Evolutionary conservation across 2,797 vertebrate species (phyloP), one percentile per base, ranked within the genome.

Genomic region (Chaunax sp.): DNA sequence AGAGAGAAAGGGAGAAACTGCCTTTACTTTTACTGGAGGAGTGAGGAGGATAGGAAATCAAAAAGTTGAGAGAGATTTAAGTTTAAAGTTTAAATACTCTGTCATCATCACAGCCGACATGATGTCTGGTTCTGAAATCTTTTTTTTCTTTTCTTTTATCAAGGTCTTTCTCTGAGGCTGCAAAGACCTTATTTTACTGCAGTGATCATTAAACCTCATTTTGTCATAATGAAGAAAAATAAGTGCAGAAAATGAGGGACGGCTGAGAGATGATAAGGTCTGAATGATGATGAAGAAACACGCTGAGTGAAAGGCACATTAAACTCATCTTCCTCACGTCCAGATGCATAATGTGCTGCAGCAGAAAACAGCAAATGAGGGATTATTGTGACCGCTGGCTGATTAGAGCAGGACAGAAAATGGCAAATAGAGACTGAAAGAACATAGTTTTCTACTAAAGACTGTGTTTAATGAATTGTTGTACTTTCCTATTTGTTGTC

Each of bases 161-260:
- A 14, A 25, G 45, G 1, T 8, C 23, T 26, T 65, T 28, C 19
- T 28, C 41, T 67, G 19, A 9, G 46, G 22, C n/a, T n/a, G n/a
- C n/a, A n/a, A n/a, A n/a, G n/a, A n/a, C 38, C 59, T 73, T 49
- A 30, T 60, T 64, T 41, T 51, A 68, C 62, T 8, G 20, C 70
- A 13, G 18, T 5, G 5, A 30, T 64, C 69, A 68, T 76, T 64
- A 74, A 46, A 62, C 60, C 30, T 35, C 44, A 61, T 58, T 71
- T 35, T 37, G 7, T 69, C 19, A 38, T 66, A n/a, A n/a, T n/a
- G n/a, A n/a, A n/a, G n/a, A n/a, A 12, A 55, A 53, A 58, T 23
- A 65, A 41, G 1, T 19, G 35, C 38, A 58, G 20, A 35, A 75
- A 67, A 72, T 22, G 56, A 63, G 43, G 44, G 56, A 44, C 4